These are phyloP conservation scores for Archips xylosteana DNA, from an alignment of 2,888 invertebrate genomes.

Conservation along the genomic window DNA sequence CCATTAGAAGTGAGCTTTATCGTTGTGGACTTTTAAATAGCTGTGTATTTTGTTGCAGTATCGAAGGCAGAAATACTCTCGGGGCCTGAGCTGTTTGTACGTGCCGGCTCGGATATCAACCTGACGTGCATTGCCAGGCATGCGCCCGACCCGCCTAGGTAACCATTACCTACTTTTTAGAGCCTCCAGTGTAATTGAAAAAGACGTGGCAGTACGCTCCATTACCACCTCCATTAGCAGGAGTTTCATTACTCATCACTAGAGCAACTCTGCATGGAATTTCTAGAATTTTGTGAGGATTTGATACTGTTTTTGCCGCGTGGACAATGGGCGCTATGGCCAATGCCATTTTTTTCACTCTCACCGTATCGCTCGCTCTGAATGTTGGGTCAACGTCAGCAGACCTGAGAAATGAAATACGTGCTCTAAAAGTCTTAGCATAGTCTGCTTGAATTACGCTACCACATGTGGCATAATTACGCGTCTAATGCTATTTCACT, in stretches of 20 bases:
- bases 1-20: slow-evolving; percentile 10
- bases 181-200: slow-evolving; percentile 5
- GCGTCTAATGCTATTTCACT: too few species aligned
- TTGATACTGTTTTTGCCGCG: too few species aligned
- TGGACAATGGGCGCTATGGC: too few species aligned
- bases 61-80: slow-evolving; percentile 95
- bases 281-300: background rate
- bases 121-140: slow-evolving; percentile 94
- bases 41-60: slow-evolving; percentile 84
- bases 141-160: slow-evolving; percentile 93
- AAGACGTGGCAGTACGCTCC: slow-evolving; percentile 24
- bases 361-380: too few species aligned
- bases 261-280: background rate
- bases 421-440: too few species aligned
- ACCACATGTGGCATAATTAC: too few species aligned
- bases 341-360: too few species aligned
- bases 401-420: too few species aligned
- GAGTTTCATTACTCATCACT: background rate
- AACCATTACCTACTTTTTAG: slow-evolving; percentile 48
- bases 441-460: too few species aligned
- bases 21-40: slow-evolving; percentile 8
- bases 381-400: too few species aligned
- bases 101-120: slow-evolving; percentile 96
- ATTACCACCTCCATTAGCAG: slow-evolving; percentile 6
- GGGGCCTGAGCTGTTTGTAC: slow-evolving; percentile 93